Percentiles rank a stretch among this genome's conserved stretches.
Conservation (phyloP, 2,888 invertebrate species). For the Harmothoe impar region DNA sequence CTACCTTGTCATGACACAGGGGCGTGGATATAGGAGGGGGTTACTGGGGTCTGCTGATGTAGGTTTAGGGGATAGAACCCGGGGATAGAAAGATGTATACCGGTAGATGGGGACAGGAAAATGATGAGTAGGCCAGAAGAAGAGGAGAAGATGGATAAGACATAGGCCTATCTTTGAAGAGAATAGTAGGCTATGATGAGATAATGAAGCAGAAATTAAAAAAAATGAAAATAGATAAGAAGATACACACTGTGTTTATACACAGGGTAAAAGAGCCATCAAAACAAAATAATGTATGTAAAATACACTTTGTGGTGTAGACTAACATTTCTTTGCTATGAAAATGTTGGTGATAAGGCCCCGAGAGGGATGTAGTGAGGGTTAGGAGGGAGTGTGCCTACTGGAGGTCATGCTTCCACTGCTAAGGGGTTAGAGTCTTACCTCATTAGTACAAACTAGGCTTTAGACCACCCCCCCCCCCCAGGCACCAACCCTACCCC, state of each 20-base stretch:
- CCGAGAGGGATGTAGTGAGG: no score
- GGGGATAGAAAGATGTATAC: no score
- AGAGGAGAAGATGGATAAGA: neutral
- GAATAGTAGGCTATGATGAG: no score
- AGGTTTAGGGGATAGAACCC: no score
- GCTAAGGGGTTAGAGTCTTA: neutral
- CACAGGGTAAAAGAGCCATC: no score
- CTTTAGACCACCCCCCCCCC: neutral
- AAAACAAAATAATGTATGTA: no score
- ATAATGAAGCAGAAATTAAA: no score
- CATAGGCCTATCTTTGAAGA: no score
- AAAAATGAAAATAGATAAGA: no score
- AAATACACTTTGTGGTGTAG: no score
- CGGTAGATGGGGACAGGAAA: neutral
- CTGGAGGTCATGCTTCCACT: neutral
- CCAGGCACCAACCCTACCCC: neutral
- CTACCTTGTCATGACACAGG: neutral
- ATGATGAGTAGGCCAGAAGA: neutral
- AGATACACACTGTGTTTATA: no score
- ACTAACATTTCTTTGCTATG: neutral
- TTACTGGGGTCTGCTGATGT: neutral
- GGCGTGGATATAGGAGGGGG: neutral
- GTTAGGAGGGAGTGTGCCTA: neutral
- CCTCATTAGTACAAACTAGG: constrained; percentile 24
- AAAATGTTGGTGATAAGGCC: neutral